Evolutionary conservation across 2,797 vertebrate species (phyloP).

Genomic region (Leucoraja ocellata): DNA sequence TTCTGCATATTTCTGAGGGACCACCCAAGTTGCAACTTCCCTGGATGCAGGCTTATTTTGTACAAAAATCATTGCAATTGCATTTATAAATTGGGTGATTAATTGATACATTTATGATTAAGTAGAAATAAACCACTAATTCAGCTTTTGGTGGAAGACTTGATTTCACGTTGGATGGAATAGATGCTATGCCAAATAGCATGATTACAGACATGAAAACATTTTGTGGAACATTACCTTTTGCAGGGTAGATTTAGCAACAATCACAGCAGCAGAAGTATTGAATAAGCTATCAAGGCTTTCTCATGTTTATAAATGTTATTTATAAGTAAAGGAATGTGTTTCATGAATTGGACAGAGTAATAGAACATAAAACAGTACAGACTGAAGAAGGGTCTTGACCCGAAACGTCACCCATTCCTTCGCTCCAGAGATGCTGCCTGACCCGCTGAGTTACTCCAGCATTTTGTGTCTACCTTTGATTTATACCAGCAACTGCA

Average conservation of each 20-base stretch:
- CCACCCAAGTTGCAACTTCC: neutral
- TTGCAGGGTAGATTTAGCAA: neutral
- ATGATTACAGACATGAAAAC: neutral
- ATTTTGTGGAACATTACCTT: neutral
- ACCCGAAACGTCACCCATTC: no score
- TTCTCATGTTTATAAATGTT: neutral
- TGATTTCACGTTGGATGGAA: neutral
- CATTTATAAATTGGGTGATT: neutral
- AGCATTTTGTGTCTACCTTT: no score
- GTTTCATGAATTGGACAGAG: neutral
- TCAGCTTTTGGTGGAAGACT: neutral
- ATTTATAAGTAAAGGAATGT: neutral
- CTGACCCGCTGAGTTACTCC: no score
- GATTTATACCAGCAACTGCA: no score
- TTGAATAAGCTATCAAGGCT: neutral
- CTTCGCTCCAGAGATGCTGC: no score
- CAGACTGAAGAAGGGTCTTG: no score
- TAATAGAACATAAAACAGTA: no score
- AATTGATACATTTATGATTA: neutral
- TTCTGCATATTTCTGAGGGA: neutral
- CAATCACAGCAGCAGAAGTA: neutral
- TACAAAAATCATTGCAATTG: neutral
- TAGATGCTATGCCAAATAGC: neutral
- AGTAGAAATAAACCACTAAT: neutral
- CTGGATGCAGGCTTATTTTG: neutral